These are phyloP conservation scores for Pseudomyrmex flavicornis DNA, from an alignment of 1,140 invertebrate species.

Conservation along the genomic window DNA sequence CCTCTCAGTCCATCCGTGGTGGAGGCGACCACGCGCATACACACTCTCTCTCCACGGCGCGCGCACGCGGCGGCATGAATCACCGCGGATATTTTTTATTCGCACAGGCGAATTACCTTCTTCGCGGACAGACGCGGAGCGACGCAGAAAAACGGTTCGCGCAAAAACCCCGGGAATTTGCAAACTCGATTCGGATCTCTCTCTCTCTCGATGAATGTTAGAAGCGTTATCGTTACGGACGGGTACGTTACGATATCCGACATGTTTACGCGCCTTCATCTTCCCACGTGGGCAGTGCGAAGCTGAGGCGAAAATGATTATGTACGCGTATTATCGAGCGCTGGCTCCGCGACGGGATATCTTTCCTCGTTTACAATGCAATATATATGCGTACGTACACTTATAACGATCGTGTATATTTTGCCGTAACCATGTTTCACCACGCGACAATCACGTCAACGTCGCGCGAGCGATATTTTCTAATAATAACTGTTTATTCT, in stretches of 20 bases:
- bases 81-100: constrained; percentile 56
- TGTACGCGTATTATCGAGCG: constrained; percentile 6
- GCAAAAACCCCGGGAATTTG: too few species aligned
- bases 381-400: neutral
- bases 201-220: neutral
- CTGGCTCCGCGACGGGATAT: neutral
- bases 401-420: too few species aligned
- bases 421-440: too few species aligned
- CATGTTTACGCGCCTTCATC: constrained; percentile 21
- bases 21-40: neutral
- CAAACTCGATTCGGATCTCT: neutral
- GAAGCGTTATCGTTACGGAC: neutral
- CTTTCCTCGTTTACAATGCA: constrained; percentile 37
- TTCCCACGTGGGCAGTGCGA: neutral
- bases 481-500: neutral
- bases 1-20: neutral
- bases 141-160: neutral
- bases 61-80: constrained; percentile 63
- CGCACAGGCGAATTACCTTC: constrained; percentile 40
- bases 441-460: neutral
- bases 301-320: constrained; percentile 32
- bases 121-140: constrained; percentile 8
- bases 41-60: neutral
- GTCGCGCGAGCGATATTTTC: constrained; percentile 3
- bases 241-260: constrained; percentile 29